Percentiles rank a stretch among this genome's conserved stretches.
phyloP scores from a whole-genome alignment of 2,888 invertebrate genomes.

The Cantharis nigra region DNA sequence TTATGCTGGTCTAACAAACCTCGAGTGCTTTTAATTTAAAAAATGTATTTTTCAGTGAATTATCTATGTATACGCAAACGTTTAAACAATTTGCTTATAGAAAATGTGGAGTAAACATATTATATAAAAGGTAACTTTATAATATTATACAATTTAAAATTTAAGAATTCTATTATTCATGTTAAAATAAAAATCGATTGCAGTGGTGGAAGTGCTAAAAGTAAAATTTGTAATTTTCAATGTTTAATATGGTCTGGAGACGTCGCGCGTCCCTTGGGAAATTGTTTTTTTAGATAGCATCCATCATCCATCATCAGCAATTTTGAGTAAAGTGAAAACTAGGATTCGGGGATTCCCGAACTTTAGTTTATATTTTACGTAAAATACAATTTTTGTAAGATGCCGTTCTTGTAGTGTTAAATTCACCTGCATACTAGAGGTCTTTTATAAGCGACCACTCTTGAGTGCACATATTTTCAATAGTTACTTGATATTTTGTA shows the following conservation, averaged over 20 bases:
- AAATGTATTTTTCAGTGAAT: background rate
- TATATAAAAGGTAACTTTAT: background rate
- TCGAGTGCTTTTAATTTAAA: background rate
- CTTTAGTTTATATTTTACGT: no score
- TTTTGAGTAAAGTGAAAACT: background rate
- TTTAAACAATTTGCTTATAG: background rate
- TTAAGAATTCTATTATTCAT: no score
- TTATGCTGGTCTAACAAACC: background rate
- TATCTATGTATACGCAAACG: background rate
- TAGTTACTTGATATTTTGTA: background rate
- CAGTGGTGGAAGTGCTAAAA: background rate
- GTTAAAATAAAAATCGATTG: background rate
- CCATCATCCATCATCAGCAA: background rate
- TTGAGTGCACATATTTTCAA: background rate
- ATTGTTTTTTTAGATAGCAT: background rate
- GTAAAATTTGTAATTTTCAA: background rate
- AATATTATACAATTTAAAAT: no score
- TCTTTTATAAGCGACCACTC: background rate
- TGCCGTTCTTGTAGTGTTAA: background rate
- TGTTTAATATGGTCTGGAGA: background rate
- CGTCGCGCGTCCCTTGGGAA: slow-evolving; percentile 2
- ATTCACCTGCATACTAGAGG: background rate
- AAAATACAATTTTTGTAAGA: no score
- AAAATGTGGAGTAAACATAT: background rate
- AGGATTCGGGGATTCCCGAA: no score